Evolutionary conservation across 1,140 invertebrate genomes (phyloP).

Genomic region (Bombus confusus): DNA sequence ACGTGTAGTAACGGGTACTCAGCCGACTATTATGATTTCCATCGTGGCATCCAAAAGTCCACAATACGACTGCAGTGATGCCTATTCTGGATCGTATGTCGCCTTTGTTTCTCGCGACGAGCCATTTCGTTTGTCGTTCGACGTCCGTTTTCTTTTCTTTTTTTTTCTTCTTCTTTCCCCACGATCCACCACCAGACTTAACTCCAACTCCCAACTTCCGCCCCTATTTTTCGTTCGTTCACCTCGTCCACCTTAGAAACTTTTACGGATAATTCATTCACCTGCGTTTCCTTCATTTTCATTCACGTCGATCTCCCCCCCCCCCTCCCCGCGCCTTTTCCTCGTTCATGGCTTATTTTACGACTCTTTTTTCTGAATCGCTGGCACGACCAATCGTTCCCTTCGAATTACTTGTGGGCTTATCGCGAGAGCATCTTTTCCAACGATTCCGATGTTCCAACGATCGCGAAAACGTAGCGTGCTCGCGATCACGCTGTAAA

Average conservation of each 20-base stretch:
- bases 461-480: background rate
- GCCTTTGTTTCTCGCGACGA: conserved; percentile 64
- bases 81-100: conserved; percentile 82
- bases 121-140: conserved; percentile 43
- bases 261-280: conserved; percentile 39
- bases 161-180: background rate
- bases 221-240: conserved; percentile 18
- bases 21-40: conserved; percentile 64
- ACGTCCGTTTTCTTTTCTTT: conserved; percentile 31
- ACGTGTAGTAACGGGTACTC: conserved; percentile 61
- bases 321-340: background rate
- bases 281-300: conserved; percentile 51
- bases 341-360: conserved; percentile 24
- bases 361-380: conserved; percentile 17
- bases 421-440: conserved; percentile 40
- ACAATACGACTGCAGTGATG: conserved; percentile 84
- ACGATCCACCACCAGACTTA: background rate
- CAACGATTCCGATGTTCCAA: too few species aligned
- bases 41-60: conserved; percentile 83
- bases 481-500: background rate
- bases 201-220: too few species aligned
- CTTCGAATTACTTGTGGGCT: conserved; percentile 25
- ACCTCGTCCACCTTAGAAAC: background rate
- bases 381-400: conserved; percentile 1
- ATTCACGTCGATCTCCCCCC: conserved; percentile 18